A percentile compares a stretch with the other conserved stretches of the same genome.
Evolutionary conservation across 2,797 vertebrate species (phyloP).

Genomic region (Channa striata): DNA sequence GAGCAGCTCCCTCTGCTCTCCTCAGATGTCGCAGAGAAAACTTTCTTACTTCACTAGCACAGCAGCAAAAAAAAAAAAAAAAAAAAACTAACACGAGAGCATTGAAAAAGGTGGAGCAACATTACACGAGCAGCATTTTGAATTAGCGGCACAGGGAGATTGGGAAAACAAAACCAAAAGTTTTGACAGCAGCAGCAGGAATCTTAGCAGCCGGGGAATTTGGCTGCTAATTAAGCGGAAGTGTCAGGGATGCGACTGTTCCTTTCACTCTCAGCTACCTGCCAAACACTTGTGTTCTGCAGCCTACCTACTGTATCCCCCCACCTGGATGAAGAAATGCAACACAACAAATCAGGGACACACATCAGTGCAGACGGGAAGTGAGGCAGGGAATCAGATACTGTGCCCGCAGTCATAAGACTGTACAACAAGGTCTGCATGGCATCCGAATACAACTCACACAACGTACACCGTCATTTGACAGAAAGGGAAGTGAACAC

Average conservation of each 20-base stretch:
- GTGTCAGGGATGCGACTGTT: conserved; percentile 44
- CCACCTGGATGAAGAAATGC: no score
- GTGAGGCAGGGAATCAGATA: conserved; percentile 12
- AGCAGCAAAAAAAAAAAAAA: not conserved
- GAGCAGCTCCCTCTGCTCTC: not conserved
- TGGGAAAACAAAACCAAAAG: not conserved
- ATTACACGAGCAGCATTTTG: not conserved
- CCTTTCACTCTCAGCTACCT: conserved; percentile 42
- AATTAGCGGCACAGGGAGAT: conserved; percentile 22
- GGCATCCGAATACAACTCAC: no score
- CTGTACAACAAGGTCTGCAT: no score
- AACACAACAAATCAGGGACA: conserved; percentile 17
- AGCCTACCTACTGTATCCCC: conserved; percentile 33
- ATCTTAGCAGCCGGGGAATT: conserved; percentile 31
- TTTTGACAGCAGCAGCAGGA: conserved; percentile 41
- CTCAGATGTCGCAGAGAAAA: not conserved
- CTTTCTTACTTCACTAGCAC: not conserved
- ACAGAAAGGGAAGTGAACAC: no score
- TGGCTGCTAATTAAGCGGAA: conserved; percentile 59
- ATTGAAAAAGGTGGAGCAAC: conserved; percentile 13
- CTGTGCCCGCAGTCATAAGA: not conserved
- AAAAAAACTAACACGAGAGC: not conserved
- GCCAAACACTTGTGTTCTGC: conserved; percentile 44
- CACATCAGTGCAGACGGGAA: conserved; percentile 3
- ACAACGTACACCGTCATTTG: no score